Conservation (phyloP, 2,113 vertebrate genomes). For the Otolemur garnettii region DNA sequence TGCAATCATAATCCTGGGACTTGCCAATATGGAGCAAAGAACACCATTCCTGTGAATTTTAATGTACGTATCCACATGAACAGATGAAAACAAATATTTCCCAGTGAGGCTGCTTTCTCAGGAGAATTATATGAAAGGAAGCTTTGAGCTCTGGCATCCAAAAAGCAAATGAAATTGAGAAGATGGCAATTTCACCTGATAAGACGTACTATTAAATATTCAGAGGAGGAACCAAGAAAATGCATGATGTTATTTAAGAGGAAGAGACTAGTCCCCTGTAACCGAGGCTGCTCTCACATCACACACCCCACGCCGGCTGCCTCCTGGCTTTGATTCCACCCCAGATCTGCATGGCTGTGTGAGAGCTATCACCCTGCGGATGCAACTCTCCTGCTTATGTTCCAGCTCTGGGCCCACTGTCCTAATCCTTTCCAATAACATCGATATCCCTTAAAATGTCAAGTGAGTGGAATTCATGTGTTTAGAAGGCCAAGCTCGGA, state of each 20-base stretch:
- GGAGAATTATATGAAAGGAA: conserved; percentile 53
- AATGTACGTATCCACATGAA: conserved; percentile 14
- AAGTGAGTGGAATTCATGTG: too few relatives aligned
- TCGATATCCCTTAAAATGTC: conserved; percentile 16
- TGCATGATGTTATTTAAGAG: conserved; percentile 60
- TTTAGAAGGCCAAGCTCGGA: too few relatives aligned
- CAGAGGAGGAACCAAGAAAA: conserved; percentile 71
- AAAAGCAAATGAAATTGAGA: conserved; percentile 66
- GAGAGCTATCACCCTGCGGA: neutral
- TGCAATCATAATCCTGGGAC: neutral
- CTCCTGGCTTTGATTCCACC: conserved; percentile 47
- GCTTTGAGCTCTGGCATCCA: conserved; percentile 39
- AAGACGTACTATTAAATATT: conserved; percentile 66
- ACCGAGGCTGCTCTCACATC: conserved; percentile 57
- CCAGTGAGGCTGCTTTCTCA: neutral
- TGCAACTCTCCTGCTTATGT: neutral
- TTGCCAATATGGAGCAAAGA: neutral
- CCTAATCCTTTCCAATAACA: conserved; percentile 6
- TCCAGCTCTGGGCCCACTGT: neutral
- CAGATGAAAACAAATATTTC: conserved; percentile 41
- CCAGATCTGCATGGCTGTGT: neutral
- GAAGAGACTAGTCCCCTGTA: conserved; percentile 61
- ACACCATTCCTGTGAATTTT: conserved; percentile 3
- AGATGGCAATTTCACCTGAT: conserved; percentile 53
- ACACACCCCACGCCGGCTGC: conserved; percentile 45